Evolutionary conservation across 2,113 vertebrate species (phyloP), one percentile per base, ranked within the genome.

Genomic region (Brienomyrus longianalis): DNA sequence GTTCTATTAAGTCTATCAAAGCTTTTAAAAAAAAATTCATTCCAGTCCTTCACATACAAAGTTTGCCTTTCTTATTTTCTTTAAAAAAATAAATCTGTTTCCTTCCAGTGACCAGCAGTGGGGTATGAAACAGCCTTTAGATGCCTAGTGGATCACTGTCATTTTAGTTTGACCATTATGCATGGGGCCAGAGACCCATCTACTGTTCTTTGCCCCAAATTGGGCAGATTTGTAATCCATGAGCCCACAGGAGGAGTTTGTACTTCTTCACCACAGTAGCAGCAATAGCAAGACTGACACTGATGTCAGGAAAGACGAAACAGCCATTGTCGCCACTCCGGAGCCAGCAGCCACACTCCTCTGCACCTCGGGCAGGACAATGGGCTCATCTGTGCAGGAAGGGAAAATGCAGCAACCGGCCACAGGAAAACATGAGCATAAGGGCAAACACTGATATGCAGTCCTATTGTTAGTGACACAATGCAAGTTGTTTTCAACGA

Each of bases 291-390:
- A 96, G 77, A 98, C 93, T 0, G 96, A 93, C 88, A 96, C 92
- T 85, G 96, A 70, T 9, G 96, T 50, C 2, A 97, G 94, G 90
- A 97, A 93, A 88, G 93, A 15, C 2, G 93, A 92, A 45, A 93
- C 54, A 47, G 94, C 92, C 0, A 92, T 66, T 17, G 96, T 89
- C 51, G 93, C 50, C 35, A 59, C 92, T 0, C 95, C 95, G 0
- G 96, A 96, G 0, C 95, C 96, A 6, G 96, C 96, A 90, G 96
- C 95, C 5, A 96, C 92, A 0, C 97, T 99, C 87, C 96, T 96
- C 91, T 96, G 95, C 74, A 99, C 95, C 2, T 96, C 93, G 10
- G 96, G 96, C 88, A 95, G 92, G 70, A 92, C 90, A 1, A 95
- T 94, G 0, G 97, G 96, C 89, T 97, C 96, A 70, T 98, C 97